Conservation (phyloP, 2,797 vertebrate genomes). For the Myripristis murdjan region DNA sequence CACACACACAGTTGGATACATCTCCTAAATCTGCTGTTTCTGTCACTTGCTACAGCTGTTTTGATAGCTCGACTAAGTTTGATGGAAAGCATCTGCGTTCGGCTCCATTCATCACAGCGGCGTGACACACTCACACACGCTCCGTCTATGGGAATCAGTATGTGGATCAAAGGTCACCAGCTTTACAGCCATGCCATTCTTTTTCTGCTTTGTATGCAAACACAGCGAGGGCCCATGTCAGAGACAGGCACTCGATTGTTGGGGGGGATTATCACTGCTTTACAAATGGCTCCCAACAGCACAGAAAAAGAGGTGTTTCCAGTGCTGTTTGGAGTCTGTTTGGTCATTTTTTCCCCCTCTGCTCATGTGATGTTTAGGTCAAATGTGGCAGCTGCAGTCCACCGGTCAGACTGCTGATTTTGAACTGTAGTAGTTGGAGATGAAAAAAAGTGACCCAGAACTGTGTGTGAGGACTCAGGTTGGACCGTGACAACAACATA, state of each 20-base stretch:
- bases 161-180: constrained; percentile 77
- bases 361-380: constrained; percentile 4
- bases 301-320: constrained; percentile 53
- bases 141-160: constrained; percentile 56
- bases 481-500: not conserved
- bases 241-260: constrained; percentile 75
- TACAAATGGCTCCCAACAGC: constrained; percentile 50
- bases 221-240: constrained; percentile 60
- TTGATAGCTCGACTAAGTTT: constrained; percentile 28
- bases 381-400: not conserved
- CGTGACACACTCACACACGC: constrained; percentile 22
- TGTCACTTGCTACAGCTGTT: constrained; percentile 37
- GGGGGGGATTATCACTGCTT: constrained; percentile 64
- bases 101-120: constrained; percentile 34
- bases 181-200: constrained; percentile 73
- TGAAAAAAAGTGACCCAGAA: not conserved
- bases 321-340: constrained; percentile 24
- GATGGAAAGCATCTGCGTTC: constrained; percentile 38
- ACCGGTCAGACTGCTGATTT: not conserved
- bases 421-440: not conserved
- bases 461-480: not conserved
- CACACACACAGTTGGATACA: not conserved
- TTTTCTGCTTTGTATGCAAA: constrained; percentile 80
- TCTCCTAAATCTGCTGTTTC: constrained; percentile 18
- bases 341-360: not conserved